phyloP scores from a whole-genome alignment of 2,797 vertebrate species.

The Typhlichthys subterraneus region DNA sequence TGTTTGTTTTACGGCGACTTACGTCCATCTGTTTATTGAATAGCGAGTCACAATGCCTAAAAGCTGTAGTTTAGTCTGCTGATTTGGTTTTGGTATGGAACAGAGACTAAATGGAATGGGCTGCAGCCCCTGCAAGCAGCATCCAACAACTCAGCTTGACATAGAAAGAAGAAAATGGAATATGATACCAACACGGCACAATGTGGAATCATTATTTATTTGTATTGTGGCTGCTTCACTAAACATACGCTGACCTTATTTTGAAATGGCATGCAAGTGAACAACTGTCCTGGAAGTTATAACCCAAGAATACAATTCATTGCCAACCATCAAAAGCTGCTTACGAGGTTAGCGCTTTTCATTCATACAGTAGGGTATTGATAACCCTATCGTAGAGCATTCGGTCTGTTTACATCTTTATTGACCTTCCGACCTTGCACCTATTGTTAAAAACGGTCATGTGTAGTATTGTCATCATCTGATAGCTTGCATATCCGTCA shows the following conservation, averaged over 20 bases:
- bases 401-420: slow-evolving; percentile 59
- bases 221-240: slow-evolving; percentile 11
- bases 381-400: background rate
- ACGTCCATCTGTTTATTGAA: slow-evolving; percentile 12
- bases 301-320: slow-evolving; percentile 56
- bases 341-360: slow-evolving; percentile 34
- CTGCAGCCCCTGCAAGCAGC: slow-evolving; percentile 78
- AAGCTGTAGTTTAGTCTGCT: slow-evolving; percentile 63
- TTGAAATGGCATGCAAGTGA: slow-evolving; percentile 45
- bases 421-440: slow-evolving; percentile 70
- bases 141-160: slow-evolving; percentile 76
- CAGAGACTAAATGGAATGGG: slow-evolving; percentile 76
- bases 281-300: slow-evolving; percentile 73
- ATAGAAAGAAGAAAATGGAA: slow-evolving; percentile 50
- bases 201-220: slow-evolving; percentile 1
- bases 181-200: slow-evolving; percentile 11
- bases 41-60: slow-evolving; percentile 37
- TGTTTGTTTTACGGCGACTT: slow-evolving; percentile 36
- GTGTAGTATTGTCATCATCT: background rate
- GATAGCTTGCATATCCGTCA: background rate
- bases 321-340: slow-evolving; percentile 54
- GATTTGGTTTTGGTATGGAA: slow-evolving; percentile 75
- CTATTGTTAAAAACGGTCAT: slow-evolving; percentile 39
- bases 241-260: slow-evolving; percentile 34
- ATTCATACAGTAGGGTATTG: slow-evolving; percentile 29